Conservation (phyloP, 2,113 vertebrate species). For the Microcebus tavaratra region DNA sequence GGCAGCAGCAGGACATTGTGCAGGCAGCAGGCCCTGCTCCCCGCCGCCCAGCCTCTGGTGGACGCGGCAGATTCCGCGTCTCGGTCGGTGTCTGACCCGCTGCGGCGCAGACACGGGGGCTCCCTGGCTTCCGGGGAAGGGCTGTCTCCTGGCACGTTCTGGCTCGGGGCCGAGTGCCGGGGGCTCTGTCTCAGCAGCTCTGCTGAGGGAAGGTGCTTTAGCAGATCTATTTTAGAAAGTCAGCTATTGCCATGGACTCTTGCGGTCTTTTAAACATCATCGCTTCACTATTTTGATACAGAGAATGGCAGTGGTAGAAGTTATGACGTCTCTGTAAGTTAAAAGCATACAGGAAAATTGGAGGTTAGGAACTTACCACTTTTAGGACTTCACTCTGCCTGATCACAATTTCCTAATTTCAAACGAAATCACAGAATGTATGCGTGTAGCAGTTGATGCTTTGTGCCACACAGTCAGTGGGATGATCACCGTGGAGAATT, state of each 20-base stretch:
- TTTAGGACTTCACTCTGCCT: too few relatives aligned
- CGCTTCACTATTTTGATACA: fast-evolving
- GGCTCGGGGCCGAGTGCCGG: fast-evolving
- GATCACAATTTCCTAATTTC: neutral
- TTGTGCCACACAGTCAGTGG: fast-evolving
- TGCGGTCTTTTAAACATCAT: neutral
- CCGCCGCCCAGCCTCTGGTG: neutral
- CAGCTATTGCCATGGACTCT: fast-evolving
- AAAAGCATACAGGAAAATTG: neutral
- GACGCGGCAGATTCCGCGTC: fast-evolving
- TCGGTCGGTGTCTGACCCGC: neutral
- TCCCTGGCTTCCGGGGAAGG: neutral
- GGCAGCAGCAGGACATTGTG: neutral
- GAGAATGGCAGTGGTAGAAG: neutral
- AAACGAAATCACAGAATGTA: neutral
- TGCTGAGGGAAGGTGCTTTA: fast-evolving
- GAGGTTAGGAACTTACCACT: fast-evolving
- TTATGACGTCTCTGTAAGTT: neutral
- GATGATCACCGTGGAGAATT: too few relatives aligned
- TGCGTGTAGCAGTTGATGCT: fast-evolving
- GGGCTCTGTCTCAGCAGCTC: neutral
- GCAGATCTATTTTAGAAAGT: too few relatives aligned
- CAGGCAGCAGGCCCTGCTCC: neutral
- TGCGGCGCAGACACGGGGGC: neutral
- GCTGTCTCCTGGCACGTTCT: fast-evolving